Evolutionary conservation across 2,113 vertebrate genomes (phyloP).

Genomic region (Orycteropus afer): DNA sequence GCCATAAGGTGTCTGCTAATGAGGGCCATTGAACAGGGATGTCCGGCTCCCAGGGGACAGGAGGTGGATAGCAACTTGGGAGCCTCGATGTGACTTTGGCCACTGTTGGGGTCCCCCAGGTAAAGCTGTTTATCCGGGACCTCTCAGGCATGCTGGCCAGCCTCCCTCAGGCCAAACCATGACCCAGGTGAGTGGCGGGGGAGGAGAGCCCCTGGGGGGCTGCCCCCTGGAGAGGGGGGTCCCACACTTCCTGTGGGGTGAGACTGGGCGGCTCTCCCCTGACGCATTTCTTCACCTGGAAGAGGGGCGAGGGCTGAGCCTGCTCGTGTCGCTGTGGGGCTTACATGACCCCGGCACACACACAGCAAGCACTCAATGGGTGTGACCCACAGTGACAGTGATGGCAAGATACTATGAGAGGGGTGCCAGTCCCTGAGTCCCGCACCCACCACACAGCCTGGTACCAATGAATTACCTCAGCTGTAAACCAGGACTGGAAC

Average conservation of each 20-base stretch:
- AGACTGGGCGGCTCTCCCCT: too few relatives aligned
- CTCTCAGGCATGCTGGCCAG: slow-evolving; percentile 65
- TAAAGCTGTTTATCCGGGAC: slow-evolving; percentile 82
- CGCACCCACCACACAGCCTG: neutral
- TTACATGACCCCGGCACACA: neutral
- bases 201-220: accelerated
- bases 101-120: slow-evolving; percentile 61
- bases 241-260: accelerated
- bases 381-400: neutral
- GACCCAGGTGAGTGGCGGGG: neutral
- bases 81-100: neutral
- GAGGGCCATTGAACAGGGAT: accelerated
- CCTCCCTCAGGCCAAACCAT: neutral
- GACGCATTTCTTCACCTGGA: neutral
- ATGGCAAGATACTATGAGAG: neutral
- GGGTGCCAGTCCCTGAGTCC: neutral
- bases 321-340: accelerated
- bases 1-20: neutral
- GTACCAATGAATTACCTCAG: neutral
- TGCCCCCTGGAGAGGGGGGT: accelerated
- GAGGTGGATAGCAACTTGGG: accelerated
- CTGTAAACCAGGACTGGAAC: neutral
- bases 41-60: accelerated
- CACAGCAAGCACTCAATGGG: neutral
- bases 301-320: neutral